Evolutionary conservation across 2,113 vertebrate species (phyloP).

Genomic region (Forbesichthys papilliferus): DNA sequence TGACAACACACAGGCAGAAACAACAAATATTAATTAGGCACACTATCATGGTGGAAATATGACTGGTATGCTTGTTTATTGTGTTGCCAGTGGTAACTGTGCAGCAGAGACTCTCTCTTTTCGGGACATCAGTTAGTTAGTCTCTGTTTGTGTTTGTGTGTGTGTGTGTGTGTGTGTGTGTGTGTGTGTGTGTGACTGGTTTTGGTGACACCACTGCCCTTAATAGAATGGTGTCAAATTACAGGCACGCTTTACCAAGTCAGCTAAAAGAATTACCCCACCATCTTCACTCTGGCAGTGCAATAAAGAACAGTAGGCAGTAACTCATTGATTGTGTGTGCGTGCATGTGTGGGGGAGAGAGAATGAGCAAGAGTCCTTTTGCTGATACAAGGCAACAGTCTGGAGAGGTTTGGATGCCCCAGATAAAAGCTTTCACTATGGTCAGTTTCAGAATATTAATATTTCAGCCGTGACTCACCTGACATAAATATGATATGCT

Average conservation of each 20-base stretch:
- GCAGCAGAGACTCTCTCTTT: conserved; percentile 21
- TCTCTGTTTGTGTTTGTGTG: conserved; percentile 21
- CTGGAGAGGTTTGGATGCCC: conserved; percentile 56
- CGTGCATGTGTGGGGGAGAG: background rate
- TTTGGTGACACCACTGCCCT: conserved; percentile 23
- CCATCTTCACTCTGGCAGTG: conserved; percentile 61
- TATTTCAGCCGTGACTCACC: conserved; percentile 78
- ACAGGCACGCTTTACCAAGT: conserved; percentile 67
- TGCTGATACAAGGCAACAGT: conserved; percentile 64
- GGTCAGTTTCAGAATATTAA: conserved; percentile 82
- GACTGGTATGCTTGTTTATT: conserved; percentile 44
- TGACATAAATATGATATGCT: conserved; percentile 80
- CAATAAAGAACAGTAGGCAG: conserved; percentile 67
- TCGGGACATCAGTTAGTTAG: conserved; percentile 22
- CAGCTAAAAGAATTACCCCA: conserved; percentile 68
- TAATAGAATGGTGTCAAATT: conserved; percentile 57
- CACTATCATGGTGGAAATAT: conserved; percentile 38
- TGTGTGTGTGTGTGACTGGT: background rate
- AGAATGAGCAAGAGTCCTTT: conserved; percentile 17
- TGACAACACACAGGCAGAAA: conserved; percentile 27
- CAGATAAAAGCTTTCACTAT: conserved; percentile 81
- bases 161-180: conserved; percentile 1
- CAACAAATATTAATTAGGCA: conserved; percentile 49
- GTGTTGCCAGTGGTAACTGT: conserved; percentile 35
- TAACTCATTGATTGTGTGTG: conserved; percentile 58